These are phyloP conservation scores for Gnathonemus echidnorhynchus DNA, from an alignment of 2,113 vertebrate species.

Conservation along the genomic window DNA sequence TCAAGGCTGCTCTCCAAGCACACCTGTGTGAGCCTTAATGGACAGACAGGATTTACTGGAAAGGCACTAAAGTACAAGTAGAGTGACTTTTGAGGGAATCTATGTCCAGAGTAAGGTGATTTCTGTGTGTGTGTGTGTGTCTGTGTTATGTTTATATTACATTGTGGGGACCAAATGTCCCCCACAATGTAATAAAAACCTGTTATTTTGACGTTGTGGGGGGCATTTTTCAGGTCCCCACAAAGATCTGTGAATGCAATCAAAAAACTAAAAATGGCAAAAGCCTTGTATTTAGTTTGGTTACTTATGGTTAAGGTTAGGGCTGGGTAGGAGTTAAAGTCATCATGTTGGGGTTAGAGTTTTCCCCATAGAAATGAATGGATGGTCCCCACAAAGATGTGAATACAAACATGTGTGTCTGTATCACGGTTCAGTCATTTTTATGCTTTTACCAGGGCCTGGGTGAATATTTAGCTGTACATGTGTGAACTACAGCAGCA, in stretches of 20 bases:
- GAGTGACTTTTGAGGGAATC: not conserved
- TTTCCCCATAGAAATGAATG: not conserved
- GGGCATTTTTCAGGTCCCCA: not conserved
- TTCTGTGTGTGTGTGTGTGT: not conserved
- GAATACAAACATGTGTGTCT: not conserved
- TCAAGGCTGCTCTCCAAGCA: constrained; percentile 23
- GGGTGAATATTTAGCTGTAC: not conserved
- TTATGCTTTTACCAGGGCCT: not conserved
- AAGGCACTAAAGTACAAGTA: not conserved
- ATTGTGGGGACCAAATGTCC: not conserved
- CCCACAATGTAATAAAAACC: too few relatives aligned
- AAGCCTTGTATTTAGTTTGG: not conserved
- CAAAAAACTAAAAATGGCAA: not conserved
- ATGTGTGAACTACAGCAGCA: not conserved
- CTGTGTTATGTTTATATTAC: not conserved
- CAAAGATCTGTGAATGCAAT: not conserved
- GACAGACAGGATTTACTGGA: not conserved
- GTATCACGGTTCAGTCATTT: not conserved
- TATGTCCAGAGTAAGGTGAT: not conserved
- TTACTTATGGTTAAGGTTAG: not conserved
- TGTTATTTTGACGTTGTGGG: too few relatives aligned
- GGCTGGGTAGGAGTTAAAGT: not conserved
- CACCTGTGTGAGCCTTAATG: not conserved
- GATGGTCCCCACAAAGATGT: not conserved
- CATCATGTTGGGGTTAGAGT: not conserved